Evolutionary conservation across 2,797 vertebrate genomes (phyloP).

Genomic region (Hylomyscus alleni): DNA sequence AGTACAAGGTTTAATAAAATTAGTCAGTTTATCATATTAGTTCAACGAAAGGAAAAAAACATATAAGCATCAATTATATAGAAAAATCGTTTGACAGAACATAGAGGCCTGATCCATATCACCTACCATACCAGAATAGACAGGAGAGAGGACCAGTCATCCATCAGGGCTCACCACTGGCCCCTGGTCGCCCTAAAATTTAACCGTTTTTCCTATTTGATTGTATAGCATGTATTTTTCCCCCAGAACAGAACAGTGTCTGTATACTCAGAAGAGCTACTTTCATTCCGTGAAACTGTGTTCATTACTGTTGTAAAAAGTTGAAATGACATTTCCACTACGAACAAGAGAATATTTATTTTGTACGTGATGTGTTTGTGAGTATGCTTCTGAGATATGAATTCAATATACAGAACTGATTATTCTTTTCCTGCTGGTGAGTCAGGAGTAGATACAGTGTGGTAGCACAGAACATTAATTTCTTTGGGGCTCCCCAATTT

Average conservation of each 20-base stretch:
- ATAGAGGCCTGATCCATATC: not conserved
- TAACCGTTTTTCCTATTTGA: not conserved
- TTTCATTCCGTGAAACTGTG: not conserved
- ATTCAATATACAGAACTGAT: not conserved
- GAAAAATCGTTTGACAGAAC: not conserved
- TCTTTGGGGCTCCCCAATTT: not conserved
- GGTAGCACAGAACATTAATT: not conserved
- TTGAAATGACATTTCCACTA: not conserved
- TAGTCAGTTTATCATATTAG: not conserved
- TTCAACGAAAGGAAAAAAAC: not conserved
- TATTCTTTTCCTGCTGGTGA: not conserved
- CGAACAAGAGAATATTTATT: slow-evolving; percentile 25
- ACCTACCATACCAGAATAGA: not conserved
- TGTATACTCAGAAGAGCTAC: not conserved
- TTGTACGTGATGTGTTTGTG: not conserved
- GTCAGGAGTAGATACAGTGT: not conserved
- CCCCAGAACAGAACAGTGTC: too few species aligned
- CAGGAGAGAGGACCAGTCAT: not conserved
- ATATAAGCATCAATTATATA: not conserved
- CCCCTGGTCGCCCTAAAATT: not conserved
- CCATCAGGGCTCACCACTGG: not conserved
- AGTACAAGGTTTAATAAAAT: not conserved
- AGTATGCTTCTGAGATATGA: slow-evolving; percentile 12
- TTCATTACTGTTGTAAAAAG: not conserved
- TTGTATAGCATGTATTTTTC: not conserved